Base-by-base conservation (phyloP, 2,113 vertebrate genomes). In the Hippocampus mohnikei region DNA sequence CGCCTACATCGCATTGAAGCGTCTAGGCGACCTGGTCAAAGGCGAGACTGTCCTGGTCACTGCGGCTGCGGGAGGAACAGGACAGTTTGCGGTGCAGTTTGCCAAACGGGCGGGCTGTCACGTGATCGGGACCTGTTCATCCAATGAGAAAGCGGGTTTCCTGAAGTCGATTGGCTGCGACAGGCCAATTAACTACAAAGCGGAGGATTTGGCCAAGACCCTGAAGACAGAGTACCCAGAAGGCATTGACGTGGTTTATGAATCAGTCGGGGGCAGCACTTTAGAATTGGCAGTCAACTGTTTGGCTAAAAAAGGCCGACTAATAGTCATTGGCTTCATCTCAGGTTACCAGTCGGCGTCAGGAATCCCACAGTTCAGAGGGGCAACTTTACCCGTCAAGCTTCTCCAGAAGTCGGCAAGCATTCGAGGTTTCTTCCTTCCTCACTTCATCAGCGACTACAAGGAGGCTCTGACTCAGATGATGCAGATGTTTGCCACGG, bases 1-100 rank as follows among this genome's bases (percentile, higher is more conserved):
- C 0, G 95, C 95, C 8, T 94, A 94, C 86, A 93, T 98, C 76
- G 94, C 95, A 87, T 78, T 98, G 87, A 91, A 93, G 29, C 91
- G 93, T 56, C 92, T 96, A 18, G 96, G 94, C 25, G 90, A 91
- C 29, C 88, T 98, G 66, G 86, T 89, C 15, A 83, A 93, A 86
- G 94, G 94, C 48, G 87, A 95, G 85, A 95, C 88, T 0, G 94
- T 97, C 62, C 80, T 97, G 87, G 95, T 97, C 83, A 97, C 96
- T 0, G 95, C 95, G 0, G 95, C 96, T 0, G 94, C 95, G 0
- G 95, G 95, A 70, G 95, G 96, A 48, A 97, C 95, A 0, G 95
- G 96, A 18, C 95, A 97, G 90, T 96, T 97, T 0, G 96, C 95
- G 0, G 94, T 97, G 80, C 95, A 97, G 88, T 93, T 97, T 40